Conservation (phyloP, 23 tunicate genomes). For the Ciona savignyi region DNA sequence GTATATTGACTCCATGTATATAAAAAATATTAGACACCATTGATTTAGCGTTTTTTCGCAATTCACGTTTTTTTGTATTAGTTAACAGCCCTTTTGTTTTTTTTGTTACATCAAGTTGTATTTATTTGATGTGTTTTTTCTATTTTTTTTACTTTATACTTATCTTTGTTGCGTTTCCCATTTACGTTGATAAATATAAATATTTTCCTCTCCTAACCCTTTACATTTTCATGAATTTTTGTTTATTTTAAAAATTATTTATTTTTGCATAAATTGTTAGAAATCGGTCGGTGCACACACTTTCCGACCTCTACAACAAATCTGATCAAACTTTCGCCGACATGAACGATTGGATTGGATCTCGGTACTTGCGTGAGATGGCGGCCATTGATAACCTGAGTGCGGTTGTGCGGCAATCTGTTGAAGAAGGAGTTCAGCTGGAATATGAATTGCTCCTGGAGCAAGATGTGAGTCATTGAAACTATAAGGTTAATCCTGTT, state of each 20-base stretch:
- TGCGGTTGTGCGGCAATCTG: conserved; percentile 48
- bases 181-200: no score
- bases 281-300: conserved; percentile 22
- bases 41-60: no score
- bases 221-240: no score
- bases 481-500: no score
- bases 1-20: no score
- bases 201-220: no score
- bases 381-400: conserved; percentile 70
- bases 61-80: no score
- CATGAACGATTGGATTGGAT: conserved; percentile 82
- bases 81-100: not conserved
- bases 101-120: not conserved
- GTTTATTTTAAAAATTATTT: not conserved
- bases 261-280: not conserved
- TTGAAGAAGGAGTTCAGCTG: conserved; percentile 45
- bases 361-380: conserved; percentile 70
- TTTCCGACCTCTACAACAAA: conserved; percentile 42
- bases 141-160: not conserved
- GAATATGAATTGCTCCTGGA: conserved; percentile 50
- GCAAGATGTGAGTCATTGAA: conserved; percentile 73
- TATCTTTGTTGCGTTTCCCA: no score
- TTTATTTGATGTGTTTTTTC: no score
- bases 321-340: conserved; percentile 46
- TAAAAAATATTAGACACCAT: no score